These are phyloP conservation scores for Heliconius erato DNA, from an alignment of 2,888 invertebrate species.

Conservation along the genomic window DNA sequence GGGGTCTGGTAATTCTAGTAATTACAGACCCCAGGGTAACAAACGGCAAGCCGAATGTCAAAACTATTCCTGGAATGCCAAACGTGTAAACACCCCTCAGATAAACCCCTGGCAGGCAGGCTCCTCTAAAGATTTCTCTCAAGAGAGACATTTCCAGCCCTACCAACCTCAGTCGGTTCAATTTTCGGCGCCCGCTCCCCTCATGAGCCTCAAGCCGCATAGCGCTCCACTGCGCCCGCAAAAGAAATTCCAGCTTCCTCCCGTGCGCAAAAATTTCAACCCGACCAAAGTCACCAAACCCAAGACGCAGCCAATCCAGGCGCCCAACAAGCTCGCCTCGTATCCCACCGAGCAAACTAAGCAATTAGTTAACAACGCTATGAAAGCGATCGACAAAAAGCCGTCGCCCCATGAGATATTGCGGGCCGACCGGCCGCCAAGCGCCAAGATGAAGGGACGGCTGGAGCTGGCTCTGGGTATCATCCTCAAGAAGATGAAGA, in stretches of 20 bases:
- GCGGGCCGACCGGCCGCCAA: constrained; percentile 60
- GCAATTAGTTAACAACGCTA: constrained; percentile 40
- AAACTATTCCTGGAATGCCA: constrained; percentile 58
- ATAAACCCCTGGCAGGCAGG: constrained; percentile 48
- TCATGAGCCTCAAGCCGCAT: constrained; percentile 53
- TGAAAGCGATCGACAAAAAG: constrained; percentile 22
- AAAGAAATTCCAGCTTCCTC: constrained; percentile 45
- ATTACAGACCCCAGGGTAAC: constrained; percentile 50
- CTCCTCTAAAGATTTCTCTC: constrained; percentile 21
- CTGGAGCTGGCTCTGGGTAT: constrained; percentile 72
- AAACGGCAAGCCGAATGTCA: constrained; percentile 39
- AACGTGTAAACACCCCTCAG: constrained; percentile 57
- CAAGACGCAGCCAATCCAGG: constrained; percentile 49
- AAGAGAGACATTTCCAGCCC: constrained; percentile 31
- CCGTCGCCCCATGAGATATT: constrained; percentile 52
- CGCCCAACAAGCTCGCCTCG: constrained; percentile 57
- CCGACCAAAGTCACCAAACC: constrained; percentile 62
- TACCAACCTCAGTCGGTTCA: constrained; percentile 28
- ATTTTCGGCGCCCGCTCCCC: constrained; percentile 21
- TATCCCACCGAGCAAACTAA: constrained; percentile 47
- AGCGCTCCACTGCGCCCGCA: constrained; percentile 53
- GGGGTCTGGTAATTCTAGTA: constrained; percentile 51
- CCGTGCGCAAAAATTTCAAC: constrained; percentile 56
- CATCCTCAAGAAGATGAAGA: constrained; percentile 68
- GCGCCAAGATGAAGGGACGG: constrained; percentile 67